Conservation (phyloP, 2,888 invertebrate genomes). For the Callosobruchus maculatus region DNA sequence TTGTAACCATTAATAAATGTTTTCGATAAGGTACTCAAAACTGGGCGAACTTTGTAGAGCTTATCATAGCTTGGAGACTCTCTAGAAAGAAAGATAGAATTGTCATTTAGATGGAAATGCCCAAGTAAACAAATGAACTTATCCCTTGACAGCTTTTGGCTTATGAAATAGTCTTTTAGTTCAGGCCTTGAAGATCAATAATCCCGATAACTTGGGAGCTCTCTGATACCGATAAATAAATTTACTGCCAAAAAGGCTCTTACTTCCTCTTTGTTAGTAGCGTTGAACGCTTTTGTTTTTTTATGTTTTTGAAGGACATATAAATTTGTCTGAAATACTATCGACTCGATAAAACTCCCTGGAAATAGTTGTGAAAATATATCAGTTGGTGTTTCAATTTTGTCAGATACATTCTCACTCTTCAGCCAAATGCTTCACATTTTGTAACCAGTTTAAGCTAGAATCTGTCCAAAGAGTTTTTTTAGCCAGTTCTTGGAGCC, state of each 20-base stretch:
- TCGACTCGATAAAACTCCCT: conserved; percentile 1
- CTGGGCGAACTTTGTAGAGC: conserved; percentile 11
- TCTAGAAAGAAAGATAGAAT: conserved; percentile 2
- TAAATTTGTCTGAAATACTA: conserved; percentile 6
- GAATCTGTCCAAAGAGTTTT: too few relatives aligned
- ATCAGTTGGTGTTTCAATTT: conserved; percentile 6
- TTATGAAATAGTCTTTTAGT: conserved; percentile 4
- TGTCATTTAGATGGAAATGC: conserved; percentile 6
- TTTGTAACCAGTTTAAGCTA: too few relatives aligned
- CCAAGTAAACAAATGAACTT: conserved; percentile 6
- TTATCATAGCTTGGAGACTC: conserved; percentile 4
- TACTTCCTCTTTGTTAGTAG: conserved; percentile 20
- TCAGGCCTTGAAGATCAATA: conserved; percentile 20
- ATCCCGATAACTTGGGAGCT: conserved; percentile 24
- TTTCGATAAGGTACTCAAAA: too few relatives aligned
- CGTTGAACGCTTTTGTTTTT: conserved; percentile 7
- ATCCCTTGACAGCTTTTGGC: conserved; percentile 5
- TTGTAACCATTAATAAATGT: too few relatives aligned
- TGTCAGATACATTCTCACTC: not conserved
- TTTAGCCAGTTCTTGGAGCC: too few relatives aligned
- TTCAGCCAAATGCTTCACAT: too few relatives aligned
- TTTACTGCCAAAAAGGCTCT: conserved; percentile 25
- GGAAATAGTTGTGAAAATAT: conserved; percentile 8
- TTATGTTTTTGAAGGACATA: conserved; percentile 9
- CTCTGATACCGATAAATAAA: conserved; percentile 29